Conservation (phyloP, 2,797 vertebrate species). For the Myotis myotis region DNA sequence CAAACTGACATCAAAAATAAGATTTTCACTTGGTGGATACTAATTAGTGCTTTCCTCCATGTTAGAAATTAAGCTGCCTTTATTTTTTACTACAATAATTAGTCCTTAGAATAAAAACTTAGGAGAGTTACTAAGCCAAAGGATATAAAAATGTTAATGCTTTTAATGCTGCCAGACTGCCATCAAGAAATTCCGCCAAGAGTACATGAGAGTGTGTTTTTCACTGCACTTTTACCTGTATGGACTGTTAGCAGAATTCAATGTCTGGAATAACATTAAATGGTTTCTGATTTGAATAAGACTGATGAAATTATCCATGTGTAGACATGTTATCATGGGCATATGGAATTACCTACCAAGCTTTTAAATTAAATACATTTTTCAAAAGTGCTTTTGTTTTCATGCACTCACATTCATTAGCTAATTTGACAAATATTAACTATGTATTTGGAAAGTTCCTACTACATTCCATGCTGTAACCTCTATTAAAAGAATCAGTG, state of each 20-base stretch:
- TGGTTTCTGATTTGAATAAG: conserved; percentile 33
- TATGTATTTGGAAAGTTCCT: neutral
- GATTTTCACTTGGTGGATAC: conserved; percentile 35
- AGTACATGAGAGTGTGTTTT: neutral
- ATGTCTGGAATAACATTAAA: neutral
- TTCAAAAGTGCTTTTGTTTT: conserved; percentile 5
- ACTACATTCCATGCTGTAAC: neutral
- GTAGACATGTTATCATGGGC: neutral
- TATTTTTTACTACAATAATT: neutral
- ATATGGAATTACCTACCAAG: neutral
- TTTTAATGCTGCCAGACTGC: neutral
- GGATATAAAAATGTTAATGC: neutral
- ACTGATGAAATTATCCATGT: neutral
- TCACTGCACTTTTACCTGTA: neutral
- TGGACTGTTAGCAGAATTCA: neutral
- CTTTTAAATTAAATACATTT: neutral
- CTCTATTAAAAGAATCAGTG: neutral
- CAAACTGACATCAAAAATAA: conserved; percentile 31
- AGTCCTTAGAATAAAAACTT: neutral
- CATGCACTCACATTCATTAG: neutral
- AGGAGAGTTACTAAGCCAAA: conserved; percentile 36
- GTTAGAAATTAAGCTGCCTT: conserved; percentile 44
- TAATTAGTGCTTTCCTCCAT: conserved; percentile 40
- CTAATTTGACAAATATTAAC: neutral
- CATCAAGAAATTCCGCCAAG: neutral